Evolutionary conservation across 30 jellyfish, hydroid and myxozoan species (phyloP).

Genomic region (Chironex yamaguchii): DNA sequence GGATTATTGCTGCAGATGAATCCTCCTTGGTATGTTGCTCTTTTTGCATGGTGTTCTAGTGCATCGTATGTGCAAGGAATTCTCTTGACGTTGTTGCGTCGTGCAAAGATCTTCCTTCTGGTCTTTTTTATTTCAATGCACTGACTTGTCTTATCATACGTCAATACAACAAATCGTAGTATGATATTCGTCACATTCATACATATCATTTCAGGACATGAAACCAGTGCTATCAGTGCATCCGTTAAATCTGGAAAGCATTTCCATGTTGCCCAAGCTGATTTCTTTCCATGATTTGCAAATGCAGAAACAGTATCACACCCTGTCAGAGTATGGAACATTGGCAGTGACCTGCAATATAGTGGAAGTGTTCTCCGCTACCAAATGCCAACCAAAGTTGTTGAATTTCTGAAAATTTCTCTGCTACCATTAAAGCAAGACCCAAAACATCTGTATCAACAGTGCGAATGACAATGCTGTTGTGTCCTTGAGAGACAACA

Average conservation of each 20-base stretch:
- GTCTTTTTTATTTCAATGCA: not conserved
- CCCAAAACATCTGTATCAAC: constrained; percentile 62
- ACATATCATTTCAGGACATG: not conserved
- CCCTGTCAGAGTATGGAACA: constrained; percentile 56
- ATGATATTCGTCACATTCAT: not conserved
- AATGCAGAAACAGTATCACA: constrained; percentile 54
- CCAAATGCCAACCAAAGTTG: no score
- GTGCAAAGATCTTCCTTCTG: constrained; percentile 19
- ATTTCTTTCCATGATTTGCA: constrained; percentile 18
- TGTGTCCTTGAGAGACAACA: constrained; percentile 46
- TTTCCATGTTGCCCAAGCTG: constrained; percentile 53
- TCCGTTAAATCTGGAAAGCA: constrained; percentile 40
- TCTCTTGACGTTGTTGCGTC: constrained; percentile 12
- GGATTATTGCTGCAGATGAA: constrained; percentile 23
- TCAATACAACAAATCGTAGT: constrained; percentile 20
- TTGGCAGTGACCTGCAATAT: constrained; percentile 17
- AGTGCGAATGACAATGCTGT: constrained; percentile 15
- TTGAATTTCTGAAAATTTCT: no score
- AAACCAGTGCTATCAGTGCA: constrained; percentile 3
- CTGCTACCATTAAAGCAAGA: constrained; percentile 13
- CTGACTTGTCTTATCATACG: constrained; percentile 11
- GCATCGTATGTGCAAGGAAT: constrained; percentile 49
- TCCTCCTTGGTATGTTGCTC: constrained; percentile 48
- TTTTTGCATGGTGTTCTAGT: constrained; percentile 17
- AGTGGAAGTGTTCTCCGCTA: no score